Evolutionary conservation across 2,797 vertebrate genomes (phyloP), one percentile per base, ranked within the genome.

Genomic region (Gadopsis marmoratus): DNA sequence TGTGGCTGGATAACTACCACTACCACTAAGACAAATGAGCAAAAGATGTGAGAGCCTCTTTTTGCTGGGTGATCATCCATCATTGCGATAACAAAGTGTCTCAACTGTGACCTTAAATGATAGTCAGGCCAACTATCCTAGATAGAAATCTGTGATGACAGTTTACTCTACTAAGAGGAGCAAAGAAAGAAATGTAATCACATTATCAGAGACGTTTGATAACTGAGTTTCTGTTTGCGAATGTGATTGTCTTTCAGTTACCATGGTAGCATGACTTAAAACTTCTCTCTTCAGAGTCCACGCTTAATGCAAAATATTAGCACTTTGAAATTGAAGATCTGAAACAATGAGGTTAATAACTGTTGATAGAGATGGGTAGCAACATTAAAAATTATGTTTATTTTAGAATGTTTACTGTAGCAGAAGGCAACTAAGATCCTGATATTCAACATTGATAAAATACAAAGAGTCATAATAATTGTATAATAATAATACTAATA

Each of bases 11-110:
- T 37, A 48, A 65, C 14, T 26, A 37, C 35, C 4, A 45, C 29
- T 71, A 51, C 65, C 33, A 70, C 11, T 4, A 19, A 78, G 26
- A 76, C 43, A 82, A 79, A 79, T 62, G 35, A 74, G 31, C 29
- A 69, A 71, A 67, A 41, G 23, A 48, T 2, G n/a, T 39, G 50
- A 69, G 70, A 56, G 39, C 41, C 55, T 79, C 0, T 55, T 72
- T 87, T 65, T 76, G 31, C 53, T 37, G 37, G 71, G 14, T 79
- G 73, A 60, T 83, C 41, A 60, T 83, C 41, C 58, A 76, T 80
- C 51, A 61, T 41, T 54, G 64, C 26, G 16, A 51, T 3, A 16
- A 26, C 6, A 65, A 76, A 84, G 43, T n/a, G 17, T 13, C 65
- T 86, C 31, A 67, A 29, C 63, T 67, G n/a, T 73, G 76, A 79